A percentile compares a stretch with the other conserved stretches of the same genome.
phyloP scores from a whole-genome alignment of 2,888 invertebrate genomes.

The Acronicta psi region DNA sequence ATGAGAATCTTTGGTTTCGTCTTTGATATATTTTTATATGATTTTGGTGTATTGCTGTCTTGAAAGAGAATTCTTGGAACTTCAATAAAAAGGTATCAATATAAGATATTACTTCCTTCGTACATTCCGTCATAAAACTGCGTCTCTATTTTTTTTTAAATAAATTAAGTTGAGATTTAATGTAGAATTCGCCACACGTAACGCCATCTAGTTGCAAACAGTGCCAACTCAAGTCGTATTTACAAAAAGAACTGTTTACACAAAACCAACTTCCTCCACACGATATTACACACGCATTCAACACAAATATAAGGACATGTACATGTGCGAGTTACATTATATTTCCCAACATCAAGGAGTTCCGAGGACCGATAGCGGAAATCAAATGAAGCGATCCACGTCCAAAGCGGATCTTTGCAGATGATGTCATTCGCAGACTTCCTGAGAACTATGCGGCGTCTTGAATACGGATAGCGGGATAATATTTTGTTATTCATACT shows the following conservation, averaged over 20 bases:
- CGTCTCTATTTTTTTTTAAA: background rate
- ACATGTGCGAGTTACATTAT: slow-evolving; percentile 37
- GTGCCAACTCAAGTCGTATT: slow-evolving; percentile 5
- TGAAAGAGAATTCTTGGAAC: slow-evolving; percentile 10
- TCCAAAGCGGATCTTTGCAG: slow-evolving; percentile 70
- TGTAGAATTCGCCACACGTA: slow-evolving; percentile 6
- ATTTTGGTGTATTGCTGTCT: slow-evolving; percentile 38
- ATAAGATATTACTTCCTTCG: slow-evolving; percentile 4
- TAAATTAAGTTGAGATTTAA: too few species aligned
- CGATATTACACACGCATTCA: slow-evolving; percentile 16
- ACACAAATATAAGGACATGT: slow-evolving; percentile 17
- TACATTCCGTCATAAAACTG: background rate
- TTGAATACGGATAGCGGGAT: slow-evolving; percentile 59
- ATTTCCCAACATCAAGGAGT: slow-evolving; percentile 45
- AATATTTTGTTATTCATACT: slow-evolving; percentile 52
- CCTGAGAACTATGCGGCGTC: slow-evolving; percentile 57
- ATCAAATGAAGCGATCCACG: slow-evolving; percentile 74
- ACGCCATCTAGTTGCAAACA: slow-evolving; percentile 32
- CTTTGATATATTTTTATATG: slow-evolving; percentile 45
- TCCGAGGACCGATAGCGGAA: slow-evolving; percentile 64
- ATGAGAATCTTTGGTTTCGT: slow-evolving; percentile 44
- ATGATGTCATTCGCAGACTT: slow-evolving; percentile 72
- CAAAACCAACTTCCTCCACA: slow-evolving; percentile 12
- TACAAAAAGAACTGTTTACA: slow-evolving; percentile 18
- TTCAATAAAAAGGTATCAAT: slow-evolving; percentile 5